Percentiles rank a stretch among this genome's conserved stretches.
Evolutionary conservation across 2,888 invertebrate species (phyloP).

Genomic region (Perizoma affinitatum): DNA sequence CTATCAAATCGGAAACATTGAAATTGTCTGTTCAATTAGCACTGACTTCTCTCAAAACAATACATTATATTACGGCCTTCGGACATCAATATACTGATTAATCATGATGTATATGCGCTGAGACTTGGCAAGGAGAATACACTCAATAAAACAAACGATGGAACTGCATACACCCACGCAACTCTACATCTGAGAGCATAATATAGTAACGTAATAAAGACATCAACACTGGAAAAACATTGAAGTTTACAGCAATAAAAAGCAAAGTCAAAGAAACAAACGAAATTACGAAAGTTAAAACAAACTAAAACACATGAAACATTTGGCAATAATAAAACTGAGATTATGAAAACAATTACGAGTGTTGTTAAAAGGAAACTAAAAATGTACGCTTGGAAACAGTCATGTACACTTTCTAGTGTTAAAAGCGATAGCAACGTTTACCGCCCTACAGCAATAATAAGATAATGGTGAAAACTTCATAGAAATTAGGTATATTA

Average conservation of each 20-base stretch:
- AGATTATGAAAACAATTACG: too few species aligned
- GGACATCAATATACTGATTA: not conserved
- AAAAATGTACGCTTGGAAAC: too few species aligned
- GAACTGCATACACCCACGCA: constrained; percentile 11
- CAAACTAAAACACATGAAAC: constrained; percentile 4
- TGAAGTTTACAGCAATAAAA: constrained; percentile 9
- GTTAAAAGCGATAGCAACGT: too few species aligned
- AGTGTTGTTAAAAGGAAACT: too few species aligned
- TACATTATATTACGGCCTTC: not conserved
- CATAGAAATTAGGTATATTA: too few species aligned
- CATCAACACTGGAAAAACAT: constrained; percentile 3
- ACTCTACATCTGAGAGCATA: constrained; percentile 1
- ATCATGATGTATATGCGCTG: constrained; percentile 4
- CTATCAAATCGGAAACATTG: too few species aligned
- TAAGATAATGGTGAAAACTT: too few species aligned
- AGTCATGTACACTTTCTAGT: too few species aligned
- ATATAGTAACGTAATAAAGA: constrained; percentile 10
- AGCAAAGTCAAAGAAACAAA: constrained; percentile 2
- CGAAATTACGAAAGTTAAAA: constrained; percentile 3
- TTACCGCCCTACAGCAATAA: too few species aligned
- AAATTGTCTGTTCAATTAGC: not conserved
- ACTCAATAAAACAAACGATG: constrained; percentile 6
- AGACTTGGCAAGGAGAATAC: constrained; percentile 7
- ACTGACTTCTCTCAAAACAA: not conserved
- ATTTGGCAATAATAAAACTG: not conserved